Percentiles rank a stretch among this genome's conserved stretches.
Conservation (phyloP, 1,140 invertebrate genomes). For the Aphaenogaster rudis region DNA sequence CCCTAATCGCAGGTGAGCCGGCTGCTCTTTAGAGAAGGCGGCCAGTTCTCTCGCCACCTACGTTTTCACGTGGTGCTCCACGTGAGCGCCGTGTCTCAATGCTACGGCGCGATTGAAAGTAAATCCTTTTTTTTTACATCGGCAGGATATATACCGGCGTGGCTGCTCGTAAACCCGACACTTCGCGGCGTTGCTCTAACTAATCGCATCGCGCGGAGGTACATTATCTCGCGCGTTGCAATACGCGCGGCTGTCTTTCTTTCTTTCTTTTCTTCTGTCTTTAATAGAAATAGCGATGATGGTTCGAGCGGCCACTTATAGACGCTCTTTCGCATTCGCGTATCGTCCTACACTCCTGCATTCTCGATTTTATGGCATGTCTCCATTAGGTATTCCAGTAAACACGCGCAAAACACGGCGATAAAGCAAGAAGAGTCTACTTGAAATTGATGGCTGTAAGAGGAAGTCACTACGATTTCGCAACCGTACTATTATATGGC, state of each 20-base stretch:
- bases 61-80: constrained; percentile 84
- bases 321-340: background rate
- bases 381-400: background rate
- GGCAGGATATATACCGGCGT: constrained; percentile 8
- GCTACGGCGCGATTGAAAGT: constrained; percentile 77
- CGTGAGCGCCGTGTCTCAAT: constrained; percentile 80
- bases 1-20: constrained; percentile 42
- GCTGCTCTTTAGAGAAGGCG: constrained; percentile 35
- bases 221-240: constrained; percentile 45
- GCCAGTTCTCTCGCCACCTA: constrained; percentile 71
- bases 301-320: background rate
- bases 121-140: constrained; percentile 68
- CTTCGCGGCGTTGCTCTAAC: constrained; percentile 46
- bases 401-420: background rate
- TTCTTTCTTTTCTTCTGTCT: background rate
- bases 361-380: background rate
- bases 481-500: background rate
- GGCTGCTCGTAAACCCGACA: constrained; percentile 64
- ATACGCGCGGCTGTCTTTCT: background rate
- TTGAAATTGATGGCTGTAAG: background rate
- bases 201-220: constrained; percentile 35
- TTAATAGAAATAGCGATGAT: background rate
- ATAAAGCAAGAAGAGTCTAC: constrained; percentile 14
- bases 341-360: background rate
- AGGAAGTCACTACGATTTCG: background rate